Evolutionary conservation across 2,113 vertebrate genomes (phyloP).

Genomic region (Nannobrachium achirus): DNA sequence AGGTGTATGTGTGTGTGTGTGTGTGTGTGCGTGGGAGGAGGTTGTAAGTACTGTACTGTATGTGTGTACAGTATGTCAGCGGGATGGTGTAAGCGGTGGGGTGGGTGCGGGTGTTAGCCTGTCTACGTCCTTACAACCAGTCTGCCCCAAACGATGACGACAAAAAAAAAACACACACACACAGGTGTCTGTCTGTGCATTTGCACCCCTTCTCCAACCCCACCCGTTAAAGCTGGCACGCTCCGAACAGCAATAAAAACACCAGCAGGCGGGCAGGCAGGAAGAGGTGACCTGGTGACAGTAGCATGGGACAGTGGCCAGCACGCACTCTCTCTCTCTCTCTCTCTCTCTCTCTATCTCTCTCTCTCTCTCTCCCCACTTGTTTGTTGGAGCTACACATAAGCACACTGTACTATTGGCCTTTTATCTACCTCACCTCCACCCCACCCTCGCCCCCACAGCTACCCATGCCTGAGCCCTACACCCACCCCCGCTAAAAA

Average conservation of each 20-base stretch:
- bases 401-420: slow-evolving; percentile 56
- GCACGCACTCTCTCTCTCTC: not conserved
- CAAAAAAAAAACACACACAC: slow-evolving; percentile 56
- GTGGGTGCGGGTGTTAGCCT: slow-evolving; percentile 19
- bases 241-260: slow-evolving; percentile 61
- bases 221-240: slow-evolving; percentile 50
- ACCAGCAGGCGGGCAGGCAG: slow-evolving; percentile 44
- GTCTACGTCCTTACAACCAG: slow-evolving; percentile 17
- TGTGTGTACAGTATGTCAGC: not conserved
- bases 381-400: slow-evolving; percentile 57
- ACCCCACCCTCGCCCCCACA: not conserved
- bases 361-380: slow-evolving; percentile 27
- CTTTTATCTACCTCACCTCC: slow-evolving; percentile 40
- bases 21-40: not conserved
- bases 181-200: slow-evolving; percentile 50
- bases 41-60: too few relatives aligned
- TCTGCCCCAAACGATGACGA: slow-evolving; percentile 67
- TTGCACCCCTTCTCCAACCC: slow-evolving; percentile 35
- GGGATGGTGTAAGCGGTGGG: too few relatives aligned
- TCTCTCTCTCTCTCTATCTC: not conserved
- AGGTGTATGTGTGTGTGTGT: not conserved
- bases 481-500: slow-evolving; percentile 39
- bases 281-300: slow-evolving; percentile 42
- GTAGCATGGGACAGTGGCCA: slow-evolving; percentile 43
- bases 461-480: slow-evolving; percentile 24